Conservation (phyloP, 2,888 invertebrate species). For the Zele albiditarsus region DNA sequence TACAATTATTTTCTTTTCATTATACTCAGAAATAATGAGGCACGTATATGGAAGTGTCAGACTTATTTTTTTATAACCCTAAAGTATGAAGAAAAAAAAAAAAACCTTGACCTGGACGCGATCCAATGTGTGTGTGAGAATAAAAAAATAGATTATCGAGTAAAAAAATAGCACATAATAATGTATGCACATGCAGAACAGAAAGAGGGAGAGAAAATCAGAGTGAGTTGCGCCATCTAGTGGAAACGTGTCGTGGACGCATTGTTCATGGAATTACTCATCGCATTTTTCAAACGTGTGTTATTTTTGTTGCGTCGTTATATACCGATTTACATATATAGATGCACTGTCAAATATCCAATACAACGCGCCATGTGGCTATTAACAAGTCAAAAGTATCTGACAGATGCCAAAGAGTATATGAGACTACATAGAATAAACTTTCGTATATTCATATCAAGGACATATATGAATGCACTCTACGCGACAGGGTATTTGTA, state of each 20-base stretch:
- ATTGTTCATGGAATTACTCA: constrained; percentile 28
- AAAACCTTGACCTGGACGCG: constrained; percentile 29
- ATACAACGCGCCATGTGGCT: neutral
- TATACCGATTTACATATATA: neutral
- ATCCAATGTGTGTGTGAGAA: constrained; percentile 35
- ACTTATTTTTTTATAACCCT: constrained; percentile 19
- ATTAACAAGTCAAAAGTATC: neutral
- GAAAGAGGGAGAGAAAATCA: neutral
- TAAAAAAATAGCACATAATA: constrained; percentile 31
- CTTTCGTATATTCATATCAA: neutral
- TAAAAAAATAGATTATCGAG: constrained; percentile 48
- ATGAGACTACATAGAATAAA: neutral
- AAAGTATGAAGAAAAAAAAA: neutral
- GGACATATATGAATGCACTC: neutral
- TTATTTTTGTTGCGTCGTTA: constrained; percentile 30
- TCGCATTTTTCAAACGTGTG: neutral
- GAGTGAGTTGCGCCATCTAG: neutral
- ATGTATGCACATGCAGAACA: neutral
- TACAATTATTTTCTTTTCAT: constrained; percentile 9
- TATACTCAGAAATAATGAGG: neutral
- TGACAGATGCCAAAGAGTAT: constrained; percentile 16
- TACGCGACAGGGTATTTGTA: neutral
- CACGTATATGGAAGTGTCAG: neutral
- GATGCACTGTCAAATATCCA: constrained; percentile 22
- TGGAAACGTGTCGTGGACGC: constrained; percentile 34